These are phyloP conservation scores for Hystrix brachyura DNA, from an alignment of 2,113 vertebrate genomes.

Conservation along the genomic window DNA sequence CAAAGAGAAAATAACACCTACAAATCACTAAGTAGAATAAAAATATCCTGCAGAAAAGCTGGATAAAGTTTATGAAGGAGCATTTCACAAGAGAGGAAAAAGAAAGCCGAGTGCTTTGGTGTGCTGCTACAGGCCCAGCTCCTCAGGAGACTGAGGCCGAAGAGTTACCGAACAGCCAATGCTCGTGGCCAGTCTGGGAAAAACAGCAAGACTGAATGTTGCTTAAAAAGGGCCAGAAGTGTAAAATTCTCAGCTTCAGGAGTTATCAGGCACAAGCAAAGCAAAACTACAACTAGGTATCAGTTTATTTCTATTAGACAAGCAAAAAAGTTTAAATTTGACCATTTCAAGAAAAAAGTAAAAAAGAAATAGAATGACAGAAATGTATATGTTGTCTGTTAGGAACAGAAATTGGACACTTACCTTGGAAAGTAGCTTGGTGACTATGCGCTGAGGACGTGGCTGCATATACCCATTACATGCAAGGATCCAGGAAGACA, in stretches of 20 bases:
- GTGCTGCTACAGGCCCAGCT: no score
- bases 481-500: background rate
- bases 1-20: background rate
- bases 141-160: no score
- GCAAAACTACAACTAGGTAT: background rate
- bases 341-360: background rate
- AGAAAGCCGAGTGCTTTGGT: background rate
- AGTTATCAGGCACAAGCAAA: background rate
- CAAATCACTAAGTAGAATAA: background rate
- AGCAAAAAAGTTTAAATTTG: background rate
- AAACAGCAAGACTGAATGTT: background rate
- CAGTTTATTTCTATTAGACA: background rate
- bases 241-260: background rate
- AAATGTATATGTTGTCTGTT: background rate
- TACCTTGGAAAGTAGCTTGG: background rate
- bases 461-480: background rate
- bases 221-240: background rate
- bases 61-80: background rate
- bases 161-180: no score
- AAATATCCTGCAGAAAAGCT: background rate
- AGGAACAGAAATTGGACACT: background rate
- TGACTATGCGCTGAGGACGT: background rate
- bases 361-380: background rate
- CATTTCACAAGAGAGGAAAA: background rate
- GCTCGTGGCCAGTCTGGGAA: background rate